Percentiles rank a stretch among this genome's conserved stretches.
phyloP scores from a whole-genome alignment of 2,888 invertebrate genomes.

The Cephus pulcher region DNA sequence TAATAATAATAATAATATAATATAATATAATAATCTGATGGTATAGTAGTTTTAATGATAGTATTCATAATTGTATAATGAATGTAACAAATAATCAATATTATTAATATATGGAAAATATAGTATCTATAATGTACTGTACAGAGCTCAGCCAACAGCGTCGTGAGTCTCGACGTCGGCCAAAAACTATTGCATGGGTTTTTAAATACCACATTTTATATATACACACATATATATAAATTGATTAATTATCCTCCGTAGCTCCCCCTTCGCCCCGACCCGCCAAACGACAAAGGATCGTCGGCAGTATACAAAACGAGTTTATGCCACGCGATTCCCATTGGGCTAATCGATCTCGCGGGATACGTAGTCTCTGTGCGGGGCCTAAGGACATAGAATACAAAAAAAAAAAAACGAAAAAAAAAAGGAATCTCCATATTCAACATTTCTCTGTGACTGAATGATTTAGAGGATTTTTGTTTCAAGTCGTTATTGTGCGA shows the following conservation, averaged over 20 bases:
- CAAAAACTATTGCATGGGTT: slow-evolving; percentile 8
- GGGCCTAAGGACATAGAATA: background rate
- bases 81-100: slow-evolving; percentile 24
- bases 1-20: slow-evolving; percentile 13
- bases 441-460: too few relatives aligned
- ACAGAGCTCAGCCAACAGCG: slow-evolving; percentile 12
- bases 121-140: slow-evolving; percentile 18
- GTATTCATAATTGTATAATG: slow-evolving; percentile 22
- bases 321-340: background rate
- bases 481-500: too few relatives aligned
- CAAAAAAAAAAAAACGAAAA: too few relatives aligned
- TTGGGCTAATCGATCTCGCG: background rate
- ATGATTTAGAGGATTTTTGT: too few relatives aligned
- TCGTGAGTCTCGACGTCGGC: background rate
- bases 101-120: slow-evolving; percentile 18
- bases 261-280: background rate
- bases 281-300: background rate
- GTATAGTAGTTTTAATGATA: slow-evolving; percentile 27
- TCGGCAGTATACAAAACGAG: background rate
- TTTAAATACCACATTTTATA: background rate
- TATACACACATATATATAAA: background rate
- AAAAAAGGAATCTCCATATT: too few relatives aligned
- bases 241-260: background rate
- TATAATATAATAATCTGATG: slow-evolving; percentile 22
- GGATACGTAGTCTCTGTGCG: background rate